Evolutionary conservation across 2,113 vertebrate species (phyloP).

Genomic region (Grammomys dolichurus): DNA sequence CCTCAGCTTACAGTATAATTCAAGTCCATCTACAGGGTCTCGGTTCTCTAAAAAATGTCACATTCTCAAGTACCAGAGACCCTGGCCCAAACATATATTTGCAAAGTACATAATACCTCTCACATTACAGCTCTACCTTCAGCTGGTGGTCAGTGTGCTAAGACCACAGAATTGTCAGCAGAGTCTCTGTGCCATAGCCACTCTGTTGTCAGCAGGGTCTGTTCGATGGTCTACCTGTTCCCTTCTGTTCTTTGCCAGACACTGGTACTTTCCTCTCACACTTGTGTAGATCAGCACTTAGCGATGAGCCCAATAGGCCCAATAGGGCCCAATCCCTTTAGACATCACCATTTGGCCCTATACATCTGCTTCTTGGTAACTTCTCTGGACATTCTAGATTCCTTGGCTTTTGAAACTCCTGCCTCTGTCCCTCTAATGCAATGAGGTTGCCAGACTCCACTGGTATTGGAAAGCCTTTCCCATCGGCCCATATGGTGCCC

Average conservation of each 20-base stretch:
- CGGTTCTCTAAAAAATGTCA: background rate
- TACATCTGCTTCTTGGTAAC: background rate
- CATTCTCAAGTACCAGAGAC: background rate
- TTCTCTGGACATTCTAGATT: background rate
- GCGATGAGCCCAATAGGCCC: background rate
- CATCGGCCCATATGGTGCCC: accelerated
- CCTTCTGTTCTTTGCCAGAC: background rate
- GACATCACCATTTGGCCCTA: background rate
- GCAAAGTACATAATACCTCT: background rate
- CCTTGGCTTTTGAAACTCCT: background rate
- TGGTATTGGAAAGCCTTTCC: background rate
- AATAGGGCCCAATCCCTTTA: too few species aligned
- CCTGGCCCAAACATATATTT: background rate
- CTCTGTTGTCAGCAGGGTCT: background rate
- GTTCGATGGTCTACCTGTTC: background rate
- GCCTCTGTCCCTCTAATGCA: background rate
- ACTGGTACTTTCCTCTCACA: background rate
- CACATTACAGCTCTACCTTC: background rate
- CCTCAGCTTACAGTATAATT: background rate
- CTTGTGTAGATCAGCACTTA: background rate
- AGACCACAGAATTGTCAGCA: too few species aligned
- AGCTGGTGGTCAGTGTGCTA: background rate
- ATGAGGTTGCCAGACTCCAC: background rate
- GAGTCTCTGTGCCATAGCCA: background rate
- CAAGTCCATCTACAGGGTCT: background rate